Conservation (phyloP, 2,113 vertebrate genomes). For the Gnathonemus longibarbis region DNA sequence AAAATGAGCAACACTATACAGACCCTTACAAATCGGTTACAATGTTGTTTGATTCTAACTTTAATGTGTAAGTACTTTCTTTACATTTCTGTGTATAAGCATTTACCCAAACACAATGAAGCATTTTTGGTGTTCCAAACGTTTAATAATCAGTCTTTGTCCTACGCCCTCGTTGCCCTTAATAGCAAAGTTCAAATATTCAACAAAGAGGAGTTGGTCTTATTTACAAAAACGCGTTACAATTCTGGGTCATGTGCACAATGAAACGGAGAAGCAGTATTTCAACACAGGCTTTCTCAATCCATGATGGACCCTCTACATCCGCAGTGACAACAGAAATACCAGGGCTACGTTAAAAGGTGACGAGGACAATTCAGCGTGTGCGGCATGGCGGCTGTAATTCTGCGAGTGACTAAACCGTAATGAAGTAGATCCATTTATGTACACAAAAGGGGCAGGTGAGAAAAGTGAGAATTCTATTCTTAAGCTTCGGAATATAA, state of each 20-base stretch:
- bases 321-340: not conserved
- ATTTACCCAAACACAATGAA: not conserved
- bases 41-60: not conserved
- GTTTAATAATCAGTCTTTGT: conserved; percentile 39
- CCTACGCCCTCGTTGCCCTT: conserved; percentile 3
- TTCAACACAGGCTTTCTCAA: not conserved
- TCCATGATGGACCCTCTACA: not conserved
- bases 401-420: not conserved
- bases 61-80: not conserved
- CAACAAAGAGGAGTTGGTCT: conserved; percentile 44
- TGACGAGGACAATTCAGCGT: not conserved
- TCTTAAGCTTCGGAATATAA: not conserved
- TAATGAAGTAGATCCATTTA: not conserved
- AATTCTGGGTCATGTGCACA: conserved; percentile 29
- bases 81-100: not conserved
- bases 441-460: not conserved
- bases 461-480: not conserved
- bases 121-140: conserved; percentile 29
- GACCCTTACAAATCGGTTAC: not conserved
- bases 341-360: not conserved
- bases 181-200: conserved; percentile 48
- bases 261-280: not conserved
- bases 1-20: not conserved
- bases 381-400: not conserved
- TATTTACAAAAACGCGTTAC: conserved; percentile 57